phyloP scores from a whole-genome alignment of 2,888 invertebrate genomes.

The Xylocampa areola region DNA sequence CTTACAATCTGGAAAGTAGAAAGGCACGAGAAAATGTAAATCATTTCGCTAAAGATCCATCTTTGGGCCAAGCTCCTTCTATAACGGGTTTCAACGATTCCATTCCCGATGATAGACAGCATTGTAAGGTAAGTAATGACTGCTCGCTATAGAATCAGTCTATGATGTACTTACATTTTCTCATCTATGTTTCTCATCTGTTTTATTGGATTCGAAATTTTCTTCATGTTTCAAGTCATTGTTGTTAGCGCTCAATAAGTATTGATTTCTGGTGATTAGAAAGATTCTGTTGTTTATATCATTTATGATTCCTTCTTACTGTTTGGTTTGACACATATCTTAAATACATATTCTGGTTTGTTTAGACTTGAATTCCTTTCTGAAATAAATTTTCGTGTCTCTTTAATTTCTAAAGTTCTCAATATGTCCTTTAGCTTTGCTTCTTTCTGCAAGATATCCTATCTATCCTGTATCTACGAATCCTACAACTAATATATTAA shows the following conservation, averaged over 20 bases:
- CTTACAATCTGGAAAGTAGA: constrained; percentile 37
- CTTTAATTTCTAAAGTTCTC: not conserved
- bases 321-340: too few species aligned
- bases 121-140: constrained; percentile 77
- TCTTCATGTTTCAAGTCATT: constrained; percentile 28
- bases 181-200: constrained; percentile 60
- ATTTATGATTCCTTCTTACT: too few species aligned
- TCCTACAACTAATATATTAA: constrained; percentile 38
- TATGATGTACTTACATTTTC: constrained; percentile 59
- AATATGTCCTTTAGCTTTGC: constrained; percentile 4
- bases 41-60: constrained; percentile 56
- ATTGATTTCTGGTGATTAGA: constrained; percentile 16
- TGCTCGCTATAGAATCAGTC: constrained; percentile 61
- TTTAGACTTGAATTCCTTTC: not conserved
- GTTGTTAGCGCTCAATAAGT: constrained; percentile 20
- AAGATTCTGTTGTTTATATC: not conserved
- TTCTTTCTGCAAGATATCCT: not conserved
- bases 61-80: constrained; percentile 54
- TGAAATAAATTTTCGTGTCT: too few species aligned
- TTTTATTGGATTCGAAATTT: constrained; percentile 50
- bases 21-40: constrained; percentile 47
- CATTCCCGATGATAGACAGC: constrained; percentile 77
- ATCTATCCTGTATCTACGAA: constrained; percentile 32
- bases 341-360: not conserved
- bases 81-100: constrained; percentile 77